These are phyloP conservation scores for Andrena bicolor DNA, from an alignment of 2,888 invertebrate genomes.

Conservation along the genomic window DNA sequence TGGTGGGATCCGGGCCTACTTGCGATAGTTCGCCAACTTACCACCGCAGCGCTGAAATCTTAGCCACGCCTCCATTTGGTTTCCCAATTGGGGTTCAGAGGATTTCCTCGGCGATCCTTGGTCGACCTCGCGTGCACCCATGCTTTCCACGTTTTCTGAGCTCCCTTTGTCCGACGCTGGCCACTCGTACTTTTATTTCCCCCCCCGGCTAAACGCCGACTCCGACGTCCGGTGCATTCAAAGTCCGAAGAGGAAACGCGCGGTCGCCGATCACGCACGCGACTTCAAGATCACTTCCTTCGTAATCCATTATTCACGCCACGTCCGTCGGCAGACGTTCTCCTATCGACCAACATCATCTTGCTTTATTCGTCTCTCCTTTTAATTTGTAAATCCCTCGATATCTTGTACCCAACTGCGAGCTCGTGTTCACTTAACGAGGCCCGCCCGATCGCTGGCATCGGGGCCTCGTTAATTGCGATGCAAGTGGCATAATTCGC, in stretches of 20 bases:
- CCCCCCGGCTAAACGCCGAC: slow-evolving; percentile 3
- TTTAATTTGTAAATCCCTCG: no score
- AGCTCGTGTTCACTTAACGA: not conserved
- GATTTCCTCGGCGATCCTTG: not conserved
- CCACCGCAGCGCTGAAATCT: no score
- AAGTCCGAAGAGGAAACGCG: slow-evolving; percentile 52
- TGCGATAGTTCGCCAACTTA: no score
- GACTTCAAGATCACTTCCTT: slow-evolving; percentile 34
- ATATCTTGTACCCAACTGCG: not conserved
- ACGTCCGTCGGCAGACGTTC: not conserved
- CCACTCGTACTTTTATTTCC: slow-evolving; percentile 19
- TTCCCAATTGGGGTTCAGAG: not conserved
- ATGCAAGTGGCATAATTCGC: slow-evolving; percentile 41
- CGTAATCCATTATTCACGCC: slow-evolving; percentile 5
- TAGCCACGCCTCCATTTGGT: no score
- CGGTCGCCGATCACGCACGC: slow-evolving; percentile 51
- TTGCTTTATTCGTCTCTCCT: no score
- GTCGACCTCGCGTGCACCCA: not conserved
- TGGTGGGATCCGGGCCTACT: no score
- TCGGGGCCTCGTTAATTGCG: slow-evolving; percentile 16
- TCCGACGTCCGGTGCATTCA: slow-evolving; percentile 54
- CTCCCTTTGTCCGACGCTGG: slow-evolving; percentile 37
- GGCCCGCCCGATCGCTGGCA: not conserved
- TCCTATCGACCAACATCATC: not conserved
- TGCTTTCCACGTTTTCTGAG: not conserved